phyloP scores from a whole-genome alignment of 2,888 invertebrate species.

The Anthophora plumipes region DNA sequence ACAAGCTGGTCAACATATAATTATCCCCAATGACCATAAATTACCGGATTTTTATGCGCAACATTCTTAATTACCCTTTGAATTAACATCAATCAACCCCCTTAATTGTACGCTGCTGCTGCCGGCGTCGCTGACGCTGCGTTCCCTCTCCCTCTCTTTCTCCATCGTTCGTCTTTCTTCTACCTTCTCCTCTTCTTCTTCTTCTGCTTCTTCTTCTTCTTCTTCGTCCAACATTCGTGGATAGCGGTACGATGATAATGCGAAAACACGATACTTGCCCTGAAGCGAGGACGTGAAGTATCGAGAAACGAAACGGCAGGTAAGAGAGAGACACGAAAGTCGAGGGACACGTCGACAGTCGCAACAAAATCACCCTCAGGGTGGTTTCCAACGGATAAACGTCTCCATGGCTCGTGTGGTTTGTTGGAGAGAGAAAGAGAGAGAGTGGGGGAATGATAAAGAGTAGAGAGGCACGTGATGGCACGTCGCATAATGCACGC shows the following conservation, averaged over 20 bases:
- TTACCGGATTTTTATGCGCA: slow-evolving; percentile 85
- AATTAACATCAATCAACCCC: slow-evolving; percentile 85
- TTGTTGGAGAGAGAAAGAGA: not conserved
- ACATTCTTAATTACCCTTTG: slow-evolving; percentile 85
- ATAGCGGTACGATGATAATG: slow-evolving; percentile 61
- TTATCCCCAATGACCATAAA: slow-evolving; percentile 85
- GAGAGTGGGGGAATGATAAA: slow-evolving; percentile 20
- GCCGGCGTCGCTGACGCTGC: slow-evolving; percentile 71
- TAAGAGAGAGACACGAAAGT: slow-evolving; percentile 24
- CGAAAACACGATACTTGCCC: slow-evolving; percentile 65
- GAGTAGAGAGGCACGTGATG: slow-evolving; percentile 38
- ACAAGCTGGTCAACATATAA: slow-evolving; percentile 85
- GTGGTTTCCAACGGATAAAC: slow-evolving; percentile 46
- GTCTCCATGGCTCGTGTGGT: slow-evolving; percentile 28
- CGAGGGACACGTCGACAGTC: slow-evolving; percentile 31
- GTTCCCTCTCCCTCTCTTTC: slow-evolving; percentile 21
- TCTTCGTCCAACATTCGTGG: slow-evolving; percentile 7
- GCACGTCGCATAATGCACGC: slow-evolving; percentile 63
- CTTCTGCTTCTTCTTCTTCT: not conserved
- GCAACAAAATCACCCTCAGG: slow-evolving; percentile 20
- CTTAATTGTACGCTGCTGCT: slow-evolving; percentile 83
- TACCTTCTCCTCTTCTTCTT: slow-evolving; percentile 8
- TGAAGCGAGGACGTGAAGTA: slow-evolving; percentile 40
- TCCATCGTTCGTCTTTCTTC: not conserved
- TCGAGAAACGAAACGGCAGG: slow-evolving; percentile 14